phyloP scores from a whole-genome alignment of 2,113 vertebrate species.

The Melanerpes formicivorus region DNA sequence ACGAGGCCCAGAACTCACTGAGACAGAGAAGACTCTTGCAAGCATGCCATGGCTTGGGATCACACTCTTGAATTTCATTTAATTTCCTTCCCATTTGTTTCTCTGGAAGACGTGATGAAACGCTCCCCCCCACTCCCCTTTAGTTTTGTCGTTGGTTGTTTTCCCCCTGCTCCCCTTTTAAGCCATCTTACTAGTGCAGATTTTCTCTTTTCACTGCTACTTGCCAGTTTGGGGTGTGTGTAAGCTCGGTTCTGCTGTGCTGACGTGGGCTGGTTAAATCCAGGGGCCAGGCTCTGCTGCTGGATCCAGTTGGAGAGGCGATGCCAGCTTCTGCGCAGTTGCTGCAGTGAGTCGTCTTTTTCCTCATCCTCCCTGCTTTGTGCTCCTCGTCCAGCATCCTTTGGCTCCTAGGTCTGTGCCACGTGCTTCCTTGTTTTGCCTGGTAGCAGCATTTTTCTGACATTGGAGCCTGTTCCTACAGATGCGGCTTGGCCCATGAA shows the following conservation, averaged over 20 bases:
- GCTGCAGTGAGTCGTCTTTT: not conserved
- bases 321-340: not conserved
- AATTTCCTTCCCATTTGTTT: not conserved
- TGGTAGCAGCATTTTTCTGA: not conserved
- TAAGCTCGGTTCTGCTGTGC: not conserved
- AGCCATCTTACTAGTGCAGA: not conserved
- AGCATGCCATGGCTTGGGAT: not conserved
- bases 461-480: not conserved
- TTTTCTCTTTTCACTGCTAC: not conserved
- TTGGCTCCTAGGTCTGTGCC: not conserved
- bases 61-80: not conserved
- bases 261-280: not conserved
- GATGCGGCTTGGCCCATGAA: not conserved
- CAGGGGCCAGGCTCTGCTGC: fast-evolving
- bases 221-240: not conserved
- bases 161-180: not conserved
- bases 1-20: not conserved
- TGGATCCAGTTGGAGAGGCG: not conserved
- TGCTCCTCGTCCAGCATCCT: conserved; percentile 32
- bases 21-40: not conserved
- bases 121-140: not conserved
- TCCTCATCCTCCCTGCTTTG: conserved; percentile 6
- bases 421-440: conserved; percentile 16
- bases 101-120: not conserved
- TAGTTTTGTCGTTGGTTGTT: not conserved